Conservation (phyloP, 2,888 invertebrate species). For the Tiliacea aurago region DNA sequence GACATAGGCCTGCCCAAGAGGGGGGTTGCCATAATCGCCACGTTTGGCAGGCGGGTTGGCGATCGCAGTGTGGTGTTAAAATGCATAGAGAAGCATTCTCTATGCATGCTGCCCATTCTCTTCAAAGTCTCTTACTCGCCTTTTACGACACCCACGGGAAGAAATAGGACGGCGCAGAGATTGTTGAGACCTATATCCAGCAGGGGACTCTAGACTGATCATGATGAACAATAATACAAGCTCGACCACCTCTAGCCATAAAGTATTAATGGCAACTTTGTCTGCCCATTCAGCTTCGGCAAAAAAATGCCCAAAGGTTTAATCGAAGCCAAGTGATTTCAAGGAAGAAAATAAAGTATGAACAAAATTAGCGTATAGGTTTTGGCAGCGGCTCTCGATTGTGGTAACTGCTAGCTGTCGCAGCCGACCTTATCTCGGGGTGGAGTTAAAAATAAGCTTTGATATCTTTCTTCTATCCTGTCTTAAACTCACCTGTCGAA, state of each 20-base stretch:
- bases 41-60: too few relatives aligned
- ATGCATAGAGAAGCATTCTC: too few relatives aligned
- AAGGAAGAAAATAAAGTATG: neutral
- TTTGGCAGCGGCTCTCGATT: neutral
- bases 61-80: too few relatives aligned
- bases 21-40: too few relatives aligned
- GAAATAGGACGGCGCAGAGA: neutral
- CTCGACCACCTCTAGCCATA: too few relatives aligned
- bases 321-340: neutral
- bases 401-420: neutral
- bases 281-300: neutral
- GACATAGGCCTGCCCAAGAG: too few relatives aligned
- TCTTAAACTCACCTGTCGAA: conserved; percentile 72
- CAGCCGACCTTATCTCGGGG: neutral
- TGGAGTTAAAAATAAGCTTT: neutral
- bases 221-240: neutral
- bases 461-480: conserved; percentile 6
- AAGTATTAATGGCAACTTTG: neutral
- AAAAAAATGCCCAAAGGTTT: neutral
- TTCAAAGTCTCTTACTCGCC: too few relatives aligned
- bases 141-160: too few relatives aligned
- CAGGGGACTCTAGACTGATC: neutral
- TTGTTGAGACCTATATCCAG: neutral
- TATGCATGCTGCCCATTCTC: too few relatives aligned
- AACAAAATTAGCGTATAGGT: neutral